Evolutionary conservation across 2,797 vertebrate species (phyloP), one percentile per base, ranked within the genome.

Genomic region (Telmatherina bonti): DNA sequence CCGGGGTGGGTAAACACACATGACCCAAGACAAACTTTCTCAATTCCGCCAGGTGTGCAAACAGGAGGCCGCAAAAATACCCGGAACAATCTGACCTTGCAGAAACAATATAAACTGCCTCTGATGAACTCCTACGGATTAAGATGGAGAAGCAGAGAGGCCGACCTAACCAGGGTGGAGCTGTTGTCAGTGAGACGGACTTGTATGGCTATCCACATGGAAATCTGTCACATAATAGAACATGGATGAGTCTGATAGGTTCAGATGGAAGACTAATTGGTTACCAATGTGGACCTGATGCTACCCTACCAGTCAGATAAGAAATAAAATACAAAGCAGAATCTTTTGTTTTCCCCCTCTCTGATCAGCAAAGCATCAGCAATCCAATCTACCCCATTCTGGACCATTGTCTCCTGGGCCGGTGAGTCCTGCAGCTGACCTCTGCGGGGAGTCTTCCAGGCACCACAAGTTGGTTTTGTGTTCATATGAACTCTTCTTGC

Each of bases 1-100:
- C 89, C 30, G 75, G 85, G 88, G 82, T 83, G 89, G 83, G 89
- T 91, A 93, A 93, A 93, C 87, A 93, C 89, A 81, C 88, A 85
- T 91, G 91, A 92, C 91, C 92, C 92, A 93, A 93, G 89, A 92
- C 91, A 92, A 93, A 93, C 93, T 92, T 90, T 92, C 84, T 83
- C 87, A 86, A 92, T 92, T 93, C 90, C 75, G 78, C 91, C 92
- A 93, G 92, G 92, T 93, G 91, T 89, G 90, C 89, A 93, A 93
- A 92, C 90, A 91, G 81, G 67, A 86, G 85, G 83, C 88, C 73
- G 61, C 74, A 90, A 90, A 93, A 93, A 92, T 87, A 89, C 88
- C 90, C 85, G 76, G 88, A 90, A 91, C 89, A 84, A 79, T 84
- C 90, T 86, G 86, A 92, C 82, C 80, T 51, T 78, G 88, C 89